Base-by-base conservation (phyloP, 1,140 invertebrate genomes). In the Antheraea pernyi region DNA sequence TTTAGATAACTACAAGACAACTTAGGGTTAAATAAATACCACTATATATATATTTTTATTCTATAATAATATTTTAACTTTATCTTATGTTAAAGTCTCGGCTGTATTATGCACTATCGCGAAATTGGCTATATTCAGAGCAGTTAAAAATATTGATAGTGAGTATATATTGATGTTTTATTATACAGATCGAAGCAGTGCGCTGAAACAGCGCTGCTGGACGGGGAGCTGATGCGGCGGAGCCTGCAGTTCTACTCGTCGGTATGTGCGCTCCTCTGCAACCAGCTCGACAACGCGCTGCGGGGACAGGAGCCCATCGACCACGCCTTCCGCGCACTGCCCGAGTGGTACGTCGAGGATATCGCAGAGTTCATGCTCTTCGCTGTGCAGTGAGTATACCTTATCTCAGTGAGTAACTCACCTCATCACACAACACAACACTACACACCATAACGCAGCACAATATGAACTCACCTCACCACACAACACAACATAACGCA, bases 341-440 rank as follows among this genome's bases (percentile, higher is more conserved):
- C 98, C 18, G 98, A 99, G 91, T 99, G 98, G 96, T 99, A 98
- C 86, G 95, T 99, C 61, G 98, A 99, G 88, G 98, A 99, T 89
- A 96, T 99, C 70, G 98, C 98, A 18, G 98, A 99, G 88, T 98
- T 98, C 91, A 94, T 99, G 76, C 95, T 98, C 13, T 99, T 99
- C 84, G 95, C 96, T 7, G 94, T 99, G 79, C 98, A 98, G 97
- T 98, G 94, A 97, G 97, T 96, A 71, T 59, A 53, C 46, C 5
- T 16, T 42, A 42, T 7, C 22, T n/a, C n/a, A n/a, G n/a, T n/a
- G n/a, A n/a, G n/a, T n/a, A n/a, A 4, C 22, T 4, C 22, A 30
- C 22, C 22, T 30, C 22, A 30, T 30, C 22, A 30, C 22, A 30
- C 22, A 30, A 30, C 22, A 30, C 22, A 30, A 30, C 22, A 30